Conservation (phyloP, 2,113 vertebrate genomes). For the Myanophis thanlyinensis region DNA sequence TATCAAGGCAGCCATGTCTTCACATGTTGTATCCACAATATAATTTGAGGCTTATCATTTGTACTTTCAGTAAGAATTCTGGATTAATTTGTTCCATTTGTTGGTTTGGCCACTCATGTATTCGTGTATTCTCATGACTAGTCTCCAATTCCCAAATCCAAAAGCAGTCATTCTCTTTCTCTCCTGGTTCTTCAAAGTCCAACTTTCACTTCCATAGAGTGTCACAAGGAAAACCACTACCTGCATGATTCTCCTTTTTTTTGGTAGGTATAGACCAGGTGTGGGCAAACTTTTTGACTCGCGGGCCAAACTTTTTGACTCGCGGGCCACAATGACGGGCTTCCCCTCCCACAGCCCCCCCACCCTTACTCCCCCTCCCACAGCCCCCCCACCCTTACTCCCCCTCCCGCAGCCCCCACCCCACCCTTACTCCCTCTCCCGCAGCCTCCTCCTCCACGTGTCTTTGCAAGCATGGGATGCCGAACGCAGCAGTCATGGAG, state of each 20-base stretch:
- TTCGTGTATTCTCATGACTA: neutral
- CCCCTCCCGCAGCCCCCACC: too few species aligned
- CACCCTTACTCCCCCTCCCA: too few species aligned
- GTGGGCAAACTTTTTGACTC: too few species aligned
- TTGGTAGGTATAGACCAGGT: neutral
- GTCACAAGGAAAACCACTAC: neutral
- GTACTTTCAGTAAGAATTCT: neutral
- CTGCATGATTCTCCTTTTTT: neutral
- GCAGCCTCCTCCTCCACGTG: too few species aligned
- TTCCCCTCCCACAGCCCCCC: too few species aligned
- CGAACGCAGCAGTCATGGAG: too few species aligned
- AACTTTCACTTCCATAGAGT: neutral
- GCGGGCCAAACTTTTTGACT: too few species aligned
- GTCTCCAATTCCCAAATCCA: neutral
- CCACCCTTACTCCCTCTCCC: too few species aligned
- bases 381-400: too few species aligned
- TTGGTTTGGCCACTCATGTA: neutral
- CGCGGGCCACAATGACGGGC: too few species aligned
- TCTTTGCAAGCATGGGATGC: too few species aligned
- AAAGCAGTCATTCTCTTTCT: neutral
- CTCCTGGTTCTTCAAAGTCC: neutral
- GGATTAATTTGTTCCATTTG: neutral
- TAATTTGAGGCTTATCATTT: neutral
- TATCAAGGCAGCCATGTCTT: neutral
- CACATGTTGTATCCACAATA: neutral